Evolutionary conservation across 2,888 invertebrate genomes (phyloP), one percentile per base, ranked within the genome.

Genomic region (Rhabditoides inermis): DNA sequence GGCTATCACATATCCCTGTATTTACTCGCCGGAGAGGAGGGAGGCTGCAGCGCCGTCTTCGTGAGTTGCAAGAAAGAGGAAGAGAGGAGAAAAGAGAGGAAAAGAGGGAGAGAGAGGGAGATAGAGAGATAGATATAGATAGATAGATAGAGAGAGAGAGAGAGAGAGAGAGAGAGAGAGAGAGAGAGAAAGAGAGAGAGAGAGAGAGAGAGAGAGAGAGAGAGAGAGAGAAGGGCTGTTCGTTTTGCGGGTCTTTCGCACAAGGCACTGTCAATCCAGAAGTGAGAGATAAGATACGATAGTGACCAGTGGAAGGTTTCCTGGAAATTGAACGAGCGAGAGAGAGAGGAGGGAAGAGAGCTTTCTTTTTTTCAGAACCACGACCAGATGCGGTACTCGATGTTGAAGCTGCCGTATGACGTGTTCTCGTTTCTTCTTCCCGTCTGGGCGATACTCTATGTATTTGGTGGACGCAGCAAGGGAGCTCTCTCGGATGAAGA

Each of bases 371-470:
- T 65, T 28, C 49, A 66, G 66, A 53, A 61, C 20, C 65, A 67
- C 50, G 63, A 67, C 37, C 65, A 67, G 53, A 28, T 61, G 22
- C 56, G 61, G 7, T 67, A 67, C 40, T 49, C 61, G 2, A 36
- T 54, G 18, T 49, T 67, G 18, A 67, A 67, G 32, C 58, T 55
- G 1, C 65, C 67, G 3, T 67, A 67, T 37, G 67, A 67, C 48
- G 25, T 67, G 10, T 48, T 60, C 25, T 60, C 56, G 22, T 65
- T 65, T 40, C 58, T 67, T 3, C 53, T 63, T 46, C 67, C 67
- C n/a, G 65, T 59, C 15, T 67, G 67, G 67, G 63, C 67, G n/a
- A 61, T 67, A 40, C 55, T 67, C 25, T 65, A 61, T 32, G 64
- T 67, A n/a, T n/a, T n/a, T n/a, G n/a, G n/a, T n/a, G n/a, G n/a